Percentiles rank a stretch among this genome's conserved stretches.
Conservation (phyloP, 2,113 vertebrate species). For the Bolborhynchus lineola region DNA sequence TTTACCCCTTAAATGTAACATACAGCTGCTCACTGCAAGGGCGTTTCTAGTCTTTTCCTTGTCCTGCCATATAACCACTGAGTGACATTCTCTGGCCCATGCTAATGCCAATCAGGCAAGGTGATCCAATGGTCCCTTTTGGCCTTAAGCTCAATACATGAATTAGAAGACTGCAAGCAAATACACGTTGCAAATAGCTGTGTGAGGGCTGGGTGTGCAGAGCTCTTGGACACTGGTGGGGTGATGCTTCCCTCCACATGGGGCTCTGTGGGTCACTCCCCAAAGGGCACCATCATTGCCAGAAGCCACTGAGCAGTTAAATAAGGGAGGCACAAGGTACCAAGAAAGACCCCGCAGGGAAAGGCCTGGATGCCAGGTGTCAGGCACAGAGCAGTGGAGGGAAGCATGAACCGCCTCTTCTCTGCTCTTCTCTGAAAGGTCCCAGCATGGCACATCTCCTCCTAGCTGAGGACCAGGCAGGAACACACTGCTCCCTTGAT, state of each 20-base stretch:
- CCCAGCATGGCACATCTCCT: background rate
- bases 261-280: accelerated
- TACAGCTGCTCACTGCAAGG: constrained; percentile 33
- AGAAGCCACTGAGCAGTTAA: constrained; percentile 41
- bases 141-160: background rate
- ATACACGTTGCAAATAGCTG: background rate
- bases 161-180: constrained; percentile 15
- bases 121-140: background rate
- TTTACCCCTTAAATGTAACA: constrained; percentile 58
- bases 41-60: constrained; percentile 38
- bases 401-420: background rate
- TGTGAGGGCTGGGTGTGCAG: background rate
- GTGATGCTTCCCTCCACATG: background rate
- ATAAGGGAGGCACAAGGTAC: constrained; percentile 12
- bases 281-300: background rate
- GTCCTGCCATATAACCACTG: background rate
- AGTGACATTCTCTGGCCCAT: background rate
- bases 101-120: background rate
- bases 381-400: background rate
- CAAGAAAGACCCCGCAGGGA: background rate
- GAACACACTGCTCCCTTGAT: accelerated
- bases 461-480: background rate
- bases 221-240: background rate
- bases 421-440: background rate
- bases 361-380: background rate